Base-by-base conservation (phyloP, 2,888 invertebrate species). In the Epinotia bilunana region DNA sequence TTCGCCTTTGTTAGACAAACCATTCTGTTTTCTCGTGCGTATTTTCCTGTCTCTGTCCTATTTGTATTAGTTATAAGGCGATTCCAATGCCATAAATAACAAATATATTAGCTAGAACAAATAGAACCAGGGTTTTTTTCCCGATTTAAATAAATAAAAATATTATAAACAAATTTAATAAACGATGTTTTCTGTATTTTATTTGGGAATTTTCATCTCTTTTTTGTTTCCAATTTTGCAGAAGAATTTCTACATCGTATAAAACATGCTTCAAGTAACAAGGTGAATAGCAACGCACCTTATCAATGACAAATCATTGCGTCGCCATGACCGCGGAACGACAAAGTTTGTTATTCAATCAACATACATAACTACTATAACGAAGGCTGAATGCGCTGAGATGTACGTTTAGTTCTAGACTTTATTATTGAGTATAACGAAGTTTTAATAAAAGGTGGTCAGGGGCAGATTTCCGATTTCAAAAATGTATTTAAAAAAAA, bases 261-360 rank as follows among this genome's bases (percentile, higher is more conserved):
- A n/a, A 53, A 53, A 53, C 5, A 49, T 16, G n/a, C 7, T 53
- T n/a, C n/a, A 13, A 53, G 53, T 49, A 49, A 16, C n/a, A 49
- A 49, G 12, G 46, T 13, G 4, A 46, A 3, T 16, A 49, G 16
- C 6, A 49, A 53, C 16, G 53, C 53, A 53, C 53, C n/a, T 53
- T n/a, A 49, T 65, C 23, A 33, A 53, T 4, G 53, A 33, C 20
- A 65, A 28, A 65, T 53, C 18, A 65, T 28, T 12, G 64, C 11
- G 2, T 20, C n/a, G 53, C 53, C 65, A n/a, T 65, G 65, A 33
- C 65, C 65, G 53, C 55, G 65, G 55, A 65, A 65, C 53, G 65
- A 65, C 65, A 53, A 64, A 46, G 18, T 64, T 49, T 53, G 53
- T 65, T 65, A 65, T 65, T 65, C 53, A 65, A 65, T 65, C 65